These are phyloP conservation scores for Podocnemis expansa DNA, from an alignment of 2,113 vertebrate genomes.

Conservation along the genomic window DNA sequence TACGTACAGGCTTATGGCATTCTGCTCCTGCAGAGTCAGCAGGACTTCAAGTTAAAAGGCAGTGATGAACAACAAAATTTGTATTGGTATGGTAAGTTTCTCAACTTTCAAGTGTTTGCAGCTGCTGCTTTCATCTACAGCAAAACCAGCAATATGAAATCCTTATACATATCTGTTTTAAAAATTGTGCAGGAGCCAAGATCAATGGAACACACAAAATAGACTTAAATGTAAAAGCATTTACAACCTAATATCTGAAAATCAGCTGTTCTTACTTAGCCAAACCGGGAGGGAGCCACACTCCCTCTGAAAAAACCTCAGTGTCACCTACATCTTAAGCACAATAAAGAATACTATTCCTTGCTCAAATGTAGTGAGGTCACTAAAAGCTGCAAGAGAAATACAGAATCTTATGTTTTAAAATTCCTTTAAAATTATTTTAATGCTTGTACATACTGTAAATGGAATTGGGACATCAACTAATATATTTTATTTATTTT, in stretches of 20 bases:
- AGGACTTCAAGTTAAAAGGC: neutral
- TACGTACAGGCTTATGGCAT: conserved; percentile 49
- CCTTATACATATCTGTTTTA: too few species aligned
- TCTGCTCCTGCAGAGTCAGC: neutral
- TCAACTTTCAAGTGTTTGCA: neutral
- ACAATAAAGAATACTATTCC: neutral
- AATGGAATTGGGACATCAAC: neutral
- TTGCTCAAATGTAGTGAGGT: neutral
- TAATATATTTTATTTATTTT: neutral
- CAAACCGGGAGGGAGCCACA: neutral
- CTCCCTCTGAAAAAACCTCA: neutral
- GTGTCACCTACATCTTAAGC: neutral
- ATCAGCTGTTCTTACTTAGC: neutral
- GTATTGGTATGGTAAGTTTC: neutral
- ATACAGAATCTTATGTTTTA: neutral
- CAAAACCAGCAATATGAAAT: neutral
- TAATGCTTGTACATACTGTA: neutral
- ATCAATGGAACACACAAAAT: neutral
- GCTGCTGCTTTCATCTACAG: neutral
- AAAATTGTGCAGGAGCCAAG: neutral
- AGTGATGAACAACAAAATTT: neutral
- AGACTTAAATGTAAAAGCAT: neutral
- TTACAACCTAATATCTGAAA: neutral
- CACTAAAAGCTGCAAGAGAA: neutral
- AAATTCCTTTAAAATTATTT: neutral